Evolutionary conservation across 2,888 invertebrate species (phyloP).

Genomic region (Agrochola litura): DNA sequence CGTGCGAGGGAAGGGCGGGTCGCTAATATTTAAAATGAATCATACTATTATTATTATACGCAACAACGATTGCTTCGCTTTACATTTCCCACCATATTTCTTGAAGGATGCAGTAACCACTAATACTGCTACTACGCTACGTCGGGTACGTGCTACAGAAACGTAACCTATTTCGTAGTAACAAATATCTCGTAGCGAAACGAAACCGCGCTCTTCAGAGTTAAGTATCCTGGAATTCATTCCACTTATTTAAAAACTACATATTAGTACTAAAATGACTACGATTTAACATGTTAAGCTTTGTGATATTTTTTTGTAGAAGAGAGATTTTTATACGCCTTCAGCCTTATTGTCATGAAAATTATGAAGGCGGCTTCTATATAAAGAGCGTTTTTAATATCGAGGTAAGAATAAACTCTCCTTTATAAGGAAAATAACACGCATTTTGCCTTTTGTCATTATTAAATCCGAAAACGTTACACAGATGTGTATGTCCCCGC

Average conservation of each 20-base stretch:
- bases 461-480: no score
- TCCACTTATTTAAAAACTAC: constrained; percentile 3
- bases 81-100: constrained; percentile 5
- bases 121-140: constrained; percentile 36
- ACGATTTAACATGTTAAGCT: no score
- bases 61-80: constrained; percentile 1
- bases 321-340: background rate
- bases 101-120: constrained; percentile 7
- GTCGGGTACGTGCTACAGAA: constrained; percentile 40
- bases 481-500: no score
- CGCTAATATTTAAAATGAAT: no score
- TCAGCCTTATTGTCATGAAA: constrained; percentile 1
- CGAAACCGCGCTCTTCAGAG: constrained; percentile 1
- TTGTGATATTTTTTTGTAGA: no score
- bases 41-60: background rate
- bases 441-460: no score
- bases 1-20: no score
- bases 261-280: no score
- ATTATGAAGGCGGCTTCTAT: background rate
- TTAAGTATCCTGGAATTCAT: constrained; percentile 13
- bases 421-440: no score
- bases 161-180: constrained; percentile 22
- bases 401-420: no score
- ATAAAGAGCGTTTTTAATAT: no score
- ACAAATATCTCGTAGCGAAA: constrained; percentile 25